phyloP scores from a whole-genome alignment of 23 tunicate genomes.

The Halocynthia roretzi region DNA sequence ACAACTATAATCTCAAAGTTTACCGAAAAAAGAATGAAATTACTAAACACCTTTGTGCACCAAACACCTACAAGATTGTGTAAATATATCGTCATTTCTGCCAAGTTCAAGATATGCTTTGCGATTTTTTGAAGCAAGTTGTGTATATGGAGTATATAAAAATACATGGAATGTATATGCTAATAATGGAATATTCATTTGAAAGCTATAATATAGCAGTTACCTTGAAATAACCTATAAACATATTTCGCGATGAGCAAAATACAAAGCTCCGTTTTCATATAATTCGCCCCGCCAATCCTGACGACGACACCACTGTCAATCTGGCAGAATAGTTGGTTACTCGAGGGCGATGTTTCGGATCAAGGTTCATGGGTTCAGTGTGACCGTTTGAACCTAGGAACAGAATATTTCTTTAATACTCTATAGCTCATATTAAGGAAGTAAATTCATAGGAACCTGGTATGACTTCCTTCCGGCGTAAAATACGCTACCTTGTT shows the following conservation, averaged over 20 bases:
- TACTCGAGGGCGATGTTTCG: slow-evolving; percentile 19
- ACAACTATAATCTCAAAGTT: no score
- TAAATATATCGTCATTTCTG: not conserved
- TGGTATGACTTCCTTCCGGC: slow-evolving; percentile 39
- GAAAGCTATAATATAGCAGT: not conserved
- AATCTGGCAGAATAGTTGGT: no score
- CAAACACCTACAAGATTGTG: not conserved
- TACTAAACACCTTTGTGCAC: not conserved
- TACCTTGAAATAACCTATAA: slow-evolving; percentile 38
- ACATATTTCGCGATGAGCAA: slow-evolving; percentile 18
- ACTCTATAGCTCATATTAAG: not conserved
- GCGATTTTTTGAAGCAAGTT: no score
- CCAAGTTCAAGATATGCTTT: not conserved
- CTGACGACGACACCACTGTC: no score
- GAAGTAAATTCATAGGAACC: not conserved
- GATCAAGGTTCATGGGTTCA: slow-evolving; percentile 39
- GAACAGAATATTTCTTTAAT: not conserved
- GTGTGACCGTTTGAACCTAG: slow-evolving; percentile 22
- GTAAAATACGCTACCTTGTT: slow-evolving; percentile 32
- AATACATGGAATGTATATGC: not conserved
- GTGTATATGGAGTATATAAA: not conserved
- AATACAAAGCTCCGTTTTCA: slow-evolving; percentile 52
- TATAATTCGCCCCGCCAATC: slow-evolving; percentile 50
- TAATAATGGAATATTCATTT: not conserved
- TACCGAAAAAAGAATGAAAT: not conserved